Percentiles rank a stretch among this genome's conserved stretches.
These are phyloP conservation scores for Balaeniceps rex DNA, from an alignment of 2,113 vertebrate species.

Conservation along the genomic window DNA sequence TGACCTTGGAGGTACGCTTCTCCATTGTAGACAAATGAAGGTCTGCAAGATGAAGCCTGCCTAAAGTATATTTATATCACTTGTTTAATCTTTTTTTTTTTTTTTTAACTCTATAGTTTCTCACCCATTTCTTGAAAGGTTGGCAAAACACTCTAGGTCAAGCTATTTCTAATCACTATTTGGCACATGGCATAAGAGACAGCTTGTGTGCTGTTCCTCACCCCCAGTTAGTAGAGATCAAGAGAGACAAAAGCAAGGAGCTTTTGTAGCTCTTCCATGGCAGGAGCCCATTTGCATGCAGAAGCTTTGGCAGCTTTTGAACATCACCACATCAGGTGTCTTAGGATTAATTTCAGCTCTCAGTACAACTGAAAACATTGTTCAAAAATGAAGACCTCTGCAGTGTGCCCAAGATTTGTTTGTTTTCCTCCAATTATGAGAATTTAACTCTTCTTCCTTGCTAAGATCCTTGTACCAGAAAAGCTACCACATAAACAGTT, in stretches of 20 bases:
- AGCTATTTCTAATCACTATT: not conserved
- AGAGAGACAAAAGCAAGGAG: not conserved
- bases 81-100: not conserved
- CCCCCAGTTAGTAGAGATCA: not conserved
- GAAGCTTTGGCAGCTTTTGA: not conserved
- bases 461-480: not conserved
- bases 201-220: not conserved
- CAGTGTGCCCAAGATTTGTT: rapidly evolving
- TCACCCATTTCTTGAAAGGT: not conserved
- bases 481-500: not conserved
- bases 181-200: not conserved
- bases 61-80: not conserved
- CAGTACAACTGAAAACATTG: not conserved
- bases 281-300: not conserved
- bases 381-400: not conserved
- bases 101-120: not conserved
- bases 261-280: not conserved
- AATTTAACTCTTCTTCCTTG: not conserved
- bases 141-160: not conserved
- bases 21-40: not conserved
- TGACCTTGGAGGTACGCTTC: not conserved
- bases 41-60: not conserved
- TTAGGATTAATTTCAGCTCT: not conserved
- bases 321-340: not conserved
- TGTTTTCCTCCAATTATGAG: not conserved